A percentile compares a stretch with the other conserved stretches of the same genome.
phyloP scores from a whole-genome alignment of 2,113 vertebrate genomes.

The Octodon degus region DNA sequence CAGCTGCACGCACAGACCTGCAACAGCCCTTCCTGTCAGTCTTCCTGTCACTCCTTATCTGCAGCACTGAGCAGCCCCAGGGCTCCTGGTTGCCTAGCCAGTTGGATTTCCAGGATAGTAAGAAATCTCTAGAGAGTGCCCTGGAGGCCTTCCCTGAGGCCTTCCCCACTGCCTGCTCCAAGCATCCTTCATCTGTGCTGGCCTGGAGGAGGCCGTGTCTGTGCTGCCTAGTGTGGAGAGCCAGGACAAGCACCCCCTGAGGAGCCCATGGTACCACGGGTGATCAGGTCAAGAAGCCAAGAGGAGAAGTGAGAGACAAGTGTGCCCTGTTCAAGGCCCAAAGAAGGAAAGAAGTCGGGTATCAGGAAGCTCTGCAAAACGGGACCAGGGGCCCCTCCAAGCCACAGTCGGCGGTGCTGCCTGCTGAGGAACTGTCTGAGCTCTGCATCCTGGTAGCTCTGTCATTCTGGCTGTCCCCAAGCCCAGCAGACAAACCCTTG shows the following conservation, averaged over 20 bases:
- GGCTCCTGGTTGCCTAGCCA: constrained; percentile 44
- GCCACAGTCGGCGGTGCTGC: neutral
- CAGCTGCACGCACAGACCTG: constrained; percentile 19
- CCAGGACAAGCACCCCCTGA: neutral
- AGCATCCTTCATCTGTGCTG: neutral
- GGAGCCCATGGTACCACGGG: no score
- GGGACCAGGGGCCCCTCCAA: neutral
- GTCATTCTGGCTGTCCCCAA: neutral
- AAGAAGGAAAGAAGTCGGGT: neutral
- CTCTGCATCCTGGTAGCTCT: neutral
- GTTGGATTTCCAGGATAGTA: neutral
- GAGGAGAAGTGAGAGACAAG: neutral
- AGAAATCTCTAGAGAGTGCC: neutral
- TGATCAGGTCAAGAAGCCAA: neutral
- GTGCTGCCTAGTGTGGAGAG: neutral
- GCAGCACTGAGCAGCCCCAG: constrained; percentile 82
- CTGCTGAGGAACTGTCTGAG: neutral
- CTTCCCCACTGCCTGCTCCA: neutral
- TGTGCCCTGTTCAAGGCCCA: neutral
- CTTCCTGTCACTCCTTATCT: constrained; percentile 60
- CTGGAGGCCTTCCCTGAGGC: neutral
- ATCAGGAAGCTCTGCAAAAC: neutral
- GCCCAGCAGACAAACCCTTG: neutral
- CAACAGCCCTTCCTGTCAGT: neutral
- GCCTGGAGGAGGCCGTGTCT: neutral